Base-by-base conservation (phyloP, 2,888 invertebrate genomes). In the Trichogramma evanescens region DNA sequence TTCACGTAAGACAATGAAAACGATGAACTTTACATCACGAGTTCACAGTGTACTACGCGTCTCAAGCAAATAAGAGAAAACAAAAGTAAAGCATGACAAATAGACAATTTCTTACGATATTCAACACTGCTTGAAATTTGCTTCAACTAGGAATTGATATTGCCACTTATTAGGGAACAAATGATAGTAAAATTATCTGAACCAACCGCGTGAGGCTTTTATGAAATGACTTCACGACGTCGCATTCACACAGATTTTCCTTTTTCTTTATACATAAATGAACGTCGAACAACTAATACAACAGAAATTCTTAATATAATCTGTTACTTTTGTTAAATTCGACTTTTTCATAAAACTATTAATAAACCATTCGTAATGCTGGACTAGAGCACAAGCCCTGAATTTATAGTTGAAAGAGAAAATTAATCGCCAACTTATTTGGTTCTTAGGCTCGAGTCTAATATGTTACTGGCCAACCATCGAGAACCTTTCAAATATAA, bases 401-500 rank as follows among this genome's bases (percentile, higher is more conserved):
- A 59, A 53, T 53, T 65, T 55, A 59, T 56, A 56, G 44, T 51
- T 41, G 52, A 50, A 46, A 50, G 41, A 62, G 56, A 63, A 61
- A 58, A 41, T 43, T 43, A 55, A 58, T 63, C 64, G 64, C 43
- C 46, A 54, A 63, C 61, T 61, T 50, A 50, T 63, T 55, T 58
- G 67, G 69, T 68, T 69, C 72, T 68, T 68, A 68, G 70, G 68
- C 72, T 74, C 70, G 71, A 73, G 71, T 70, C 70, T 72, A 72
- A 73, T 62, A 62, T 68, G 68, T 75, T 75, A 76, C 75, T 77
- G 76, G 76, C 76, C 76, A 77, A 76, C 72, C 64, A 63, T 60
- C 55, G 63, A 61, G 59, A 48, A 58, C 62, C 72, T 67, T 66
- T 69, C 70, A 64, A 58, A 68, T 67, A 69, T 65, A 62, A 63